phyloP scores from a whole-genome alignment of 2,113 vertebrate species.

The Piliocolobus tephrosceles region DNA sequence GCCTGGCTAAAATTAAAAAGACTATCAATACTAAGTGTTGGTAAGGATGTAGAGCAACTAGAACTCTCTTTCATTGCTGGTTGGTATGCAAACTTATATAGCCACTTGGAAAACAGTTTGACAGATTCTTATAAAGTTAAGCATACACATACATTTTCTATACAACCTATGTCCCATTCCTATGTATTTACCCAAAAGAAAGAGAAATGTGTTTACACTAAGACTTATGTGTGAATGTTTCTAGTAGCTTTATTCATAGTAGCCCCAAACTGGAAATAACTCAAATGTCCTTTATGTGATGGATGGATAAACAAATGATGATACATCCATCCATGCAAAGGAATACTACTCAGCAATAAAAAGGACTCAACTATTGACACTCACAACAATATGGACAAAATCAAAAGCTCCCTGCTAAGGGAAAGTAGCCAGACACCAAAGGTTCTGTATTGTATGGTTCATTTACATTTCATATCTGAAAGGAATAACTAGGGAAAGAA shows the following conservation, averaged over 20 bases:
- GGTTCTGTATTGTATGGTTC: background rate
- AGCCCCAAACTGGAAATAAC: background rate
- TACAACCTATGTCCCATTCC: background rate
- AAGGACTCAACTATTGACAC: background rate
- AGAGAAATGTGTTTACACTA: background rate
- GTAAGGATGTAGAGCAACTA: background rate
- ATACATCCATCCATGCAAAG: background rate
- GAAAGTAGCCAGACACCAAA: background rate
- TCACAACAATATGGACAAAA: background rate
- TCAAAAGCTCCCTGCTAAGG: conserved; percentile 8
- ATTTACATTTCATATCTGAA: background rate
- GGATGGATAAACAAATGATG: background rate
- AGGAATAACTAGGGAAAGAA: background rate
- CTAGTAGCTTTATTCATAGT: background rate
- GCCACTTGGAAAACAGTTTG: background rate
- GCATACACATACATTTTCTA: background rate
- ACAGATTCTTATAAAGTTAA: background rate
- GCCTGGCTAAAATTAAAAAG: background rate
- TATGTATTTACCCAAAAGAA: background rate
- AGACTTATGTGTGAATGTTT: background rate
- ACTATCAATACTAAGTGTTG: background rate
- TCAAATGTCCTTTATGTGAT: background rate
- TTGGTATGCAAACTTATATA: background rate
- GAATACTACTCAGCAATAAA: background rate
- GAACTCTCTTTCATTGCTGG: background rate